Conservation (phyloP, 2,797 vertebrate genomes). For the Macropodus opercularis region DNA sequence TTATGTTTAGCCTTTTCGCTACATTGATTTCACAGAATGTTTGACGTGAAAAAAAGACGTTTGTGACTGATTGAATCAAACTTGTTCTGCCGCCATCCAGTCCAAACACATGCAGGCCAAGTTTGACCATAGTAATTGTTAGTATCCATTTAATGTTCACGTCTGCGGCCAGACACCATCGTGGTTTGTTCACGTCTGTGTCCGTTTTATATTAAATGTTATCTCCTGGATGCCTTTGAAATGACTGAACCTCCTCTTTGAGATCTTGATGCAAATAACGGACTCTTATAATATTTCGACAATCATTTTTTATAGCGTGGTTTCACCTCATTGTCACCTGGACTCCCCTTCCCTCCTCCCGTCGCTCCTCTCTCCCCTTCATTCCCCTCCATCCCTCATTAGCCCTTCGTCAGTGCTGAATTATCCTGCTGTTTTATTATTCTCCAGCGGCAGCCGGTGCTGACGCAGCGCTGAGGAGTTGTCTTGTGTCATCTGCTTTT, state of each 20-base stretch:
- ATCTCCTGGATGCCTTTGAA: neutral
- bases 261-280: neutral
- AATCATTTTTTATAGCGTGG: constrained; percentile 4
- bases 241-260: neutral
- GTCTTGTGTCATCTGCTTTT: constrained; percentile 42
- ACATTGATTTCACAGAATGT: too few relatives aligned
- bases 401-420: constrained; percentile 55
- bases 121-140: too few relatives aligned
- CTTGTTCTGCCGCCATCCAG: too few relatives aligned
- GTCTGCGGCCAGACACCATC: too few relatives aligned
- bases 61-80: too few relatives aligned
- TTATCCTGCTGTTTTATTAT: constrained; percentile 62
- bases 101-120: too few relatives aligned
- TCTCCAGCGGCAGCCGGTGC: constrained; percentile 53
- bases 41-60: too few relatives aligned
- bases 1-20: too few relatives aligned
- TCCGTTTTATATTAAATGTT: too few relatives aligned
- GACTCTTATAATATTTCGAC: neutral
- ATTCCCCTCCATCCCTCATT: constrained; percentile 49
- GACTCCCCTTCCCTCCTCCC: neutral
- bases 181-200: too few relatives aligned
- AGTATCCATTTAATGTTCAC: too few relatives aligned
- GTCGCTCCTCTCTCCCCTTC: neutral
- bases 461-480: constrained; percentile 54
- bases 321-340: constrained; percentile 25